Conservation (phyloP, 2,797 vertebrate genomes). For the Coranthus polyacanthus region DNA sequence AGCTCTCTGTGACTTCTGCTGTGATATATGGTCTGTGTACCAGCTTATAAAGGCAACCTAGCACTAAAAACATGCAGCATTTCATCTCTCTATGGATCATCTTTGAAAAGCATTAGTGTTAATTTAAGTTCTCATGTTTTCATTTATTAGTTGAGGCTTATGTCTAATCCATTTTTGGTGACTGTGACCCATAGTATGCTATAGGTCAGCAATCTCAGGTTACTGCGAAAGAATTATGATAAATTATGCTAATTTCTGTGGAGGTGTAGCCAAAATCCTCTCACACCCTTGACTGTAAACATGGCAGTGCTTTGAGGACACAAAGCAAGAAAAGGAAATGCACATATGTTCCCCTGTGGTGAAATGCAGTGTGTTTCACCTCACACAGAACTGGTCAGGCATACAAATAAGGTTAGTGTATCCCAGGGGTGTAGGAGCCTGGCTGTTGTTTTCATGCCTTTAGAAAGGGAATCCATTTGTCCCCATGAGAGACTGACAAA, state of each 20-base stretch:
- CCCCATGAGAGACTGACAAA: conserved; percentile 53
- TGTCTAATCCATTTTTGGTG: too few species aligned
- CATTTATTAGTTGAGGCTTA: neutral
- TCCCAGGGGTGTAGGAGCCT: conserved; percentile 56
- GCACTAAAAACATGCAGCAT: neutral
- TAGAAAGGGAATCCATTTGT: conserved; percentile 59
- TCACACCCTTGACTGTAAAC: conserved; percentile 1
- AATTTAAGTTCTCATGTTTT: neutral
- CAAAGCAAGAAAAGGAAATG: conserved; percentile 17
- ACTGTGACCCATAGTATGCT: too few species aligned
- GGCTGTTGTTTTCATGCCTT: conserved; percentile 59
- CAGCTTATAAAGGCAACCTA: neutral
- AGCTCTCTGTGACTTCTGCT: neutral
- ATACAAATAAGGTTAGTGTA: conserved; percentile 64
- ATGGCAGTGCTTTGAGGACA: conserved; percentile 19
- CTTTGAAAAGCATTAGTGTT: neutral
- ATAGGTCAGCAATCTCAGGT: too few species aligned
- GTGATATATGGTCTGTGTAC: conserved; percentile 10
- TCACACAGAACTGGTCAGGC: conserved; percentile 49
- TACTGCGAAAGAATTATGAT: neutral
- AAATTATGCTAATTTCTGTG: neutral
- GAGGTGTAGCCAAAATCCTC: neutral
- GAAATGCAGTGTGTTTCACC: conserved; percentile 55
- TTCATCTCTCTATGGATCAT: neutral
- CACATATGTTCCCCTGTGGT: conserved; percentile 31